Evolutionary conservation across 2,113 vertebrate genomes (phyloP).

Genomic region (Mustela lutreola): DNA sequence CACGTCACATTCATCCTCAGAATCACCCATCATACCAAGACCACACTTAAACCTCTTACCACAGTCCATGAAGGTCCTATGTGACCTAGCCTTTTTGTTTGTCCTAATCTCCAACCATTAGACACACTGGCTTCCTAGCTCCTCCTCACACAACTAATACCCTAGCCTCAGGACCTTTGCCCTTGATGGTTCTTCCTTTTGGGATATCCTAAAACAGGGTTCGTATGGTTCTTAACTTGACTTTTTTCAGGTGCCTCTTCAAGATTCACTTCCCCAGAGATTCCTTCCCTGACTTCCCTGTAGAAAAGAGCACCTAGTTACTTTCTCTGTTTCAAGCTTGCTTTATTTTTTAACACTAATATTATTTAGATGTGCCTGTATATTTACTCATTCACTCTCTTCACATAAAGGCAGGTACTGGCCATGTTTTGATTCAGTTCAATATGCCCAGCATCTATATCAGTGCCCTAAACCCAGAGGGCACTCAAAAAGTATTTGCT

Average conservation of each 20-base stretch:
- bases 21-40: not conserved
- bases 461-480: not conserved
- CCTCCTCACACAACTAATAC: not conserved
- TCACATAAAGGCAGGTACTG: not conserved
- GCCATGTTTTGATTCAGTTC: not conserved
- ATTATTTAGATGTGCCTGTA: not conserved
- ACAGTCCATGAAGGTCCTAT: not conserved
- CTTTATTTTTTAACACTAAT: not conserved
- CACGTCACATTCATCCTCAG: not conserved
- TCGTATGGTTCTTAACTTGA: not conserved
- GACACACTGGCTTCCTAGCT: not conserved
- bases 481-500: not conserved
- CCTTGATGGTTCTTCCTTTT: accelerated
- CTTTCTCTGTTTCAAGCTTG: not conserved
- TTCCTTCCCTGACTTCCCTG: not conserved
- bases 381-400: not conserved
- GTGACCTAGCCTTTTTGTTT: not conserved
- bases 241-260: not conserved
- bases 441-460: not conserved
- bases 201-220: not conserved
- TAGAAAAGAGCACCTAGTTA: not conserved
- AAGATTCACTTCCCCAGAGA: not conserved
- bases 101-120: not conserved
- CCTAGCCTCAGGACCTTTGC: not conserved
- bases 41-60: not conserved